phyloP scores from a whole-genome alignment of 2,888 invertebrate species.

The Noctua comes region DNA sequence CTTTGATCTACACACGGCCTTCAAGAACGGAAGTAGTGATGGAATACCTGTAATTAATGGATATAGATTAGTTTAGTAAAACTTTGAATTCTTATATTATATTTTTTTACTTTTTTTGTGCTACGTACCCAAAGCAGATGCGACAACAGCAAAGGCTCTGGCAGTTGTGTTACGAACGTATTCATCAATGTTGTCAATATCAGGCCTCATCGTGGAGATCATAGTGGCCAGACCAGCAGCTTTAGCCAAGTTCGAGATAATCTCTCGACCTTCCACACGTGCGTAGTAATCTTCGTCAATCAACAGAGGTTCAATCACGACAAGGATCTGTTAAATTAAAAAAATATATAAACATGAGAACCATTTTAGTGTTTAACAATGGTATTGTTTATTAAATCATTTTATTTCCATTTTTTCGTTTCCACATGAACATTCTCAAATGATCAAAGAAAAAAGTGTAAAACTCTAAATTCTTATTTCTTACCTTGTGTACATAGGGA shows the following conservation, averaged over 20 bases:
- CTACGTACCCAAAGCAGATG: conserved; percentile 96
- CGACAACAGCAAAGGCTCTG: conserved; percentile 99
- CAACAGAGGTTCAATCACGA: conserved; percentile 99
- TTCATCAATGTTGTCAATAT: conserved; percentile 99
- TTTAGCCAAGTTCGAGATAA: conserved; percentile 99
- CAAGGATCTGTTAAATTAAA: conserved; percentile 94
- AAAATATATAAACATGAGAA: conserved; percentile 1
- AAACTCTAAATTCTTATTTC: conserved; percentile 32
- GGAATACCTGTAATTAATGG: conserved; percentile 92
- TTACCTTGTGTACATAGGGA: conserved; percentile 99
- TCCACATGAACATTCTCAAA: not conserved
- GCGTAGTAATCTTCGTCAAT: conserved; percentile 99
- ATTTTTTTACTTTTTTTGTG: not conserved
- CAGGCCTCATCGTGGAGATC: conserved; percentile 99
- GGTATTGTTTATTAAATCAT: not conserved
- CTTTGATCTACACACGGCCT: conserved; percentile 99
- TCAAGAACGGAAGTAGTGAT: conserved; percentile 98
- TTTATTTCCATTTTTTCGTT: not conserved
- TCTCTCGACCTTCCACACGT: conserved; percentile 99
- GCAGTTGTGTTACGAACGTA: conserved; percentile 99
- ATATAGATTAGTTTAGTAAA: conserved; percentile 15
- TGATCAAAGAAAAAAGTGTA: too few relatives aligned
- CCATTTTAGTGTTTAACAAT: not conserved
- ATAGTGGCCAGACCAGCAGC: conserved; percentile 99
- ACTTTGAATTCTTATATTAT: not conserved